These are phyloP conservation scores for Zygogramma bicolorata DNA, from an alignment of 2,888 invertebrate species.

Conservation along the genomic window DNA sequence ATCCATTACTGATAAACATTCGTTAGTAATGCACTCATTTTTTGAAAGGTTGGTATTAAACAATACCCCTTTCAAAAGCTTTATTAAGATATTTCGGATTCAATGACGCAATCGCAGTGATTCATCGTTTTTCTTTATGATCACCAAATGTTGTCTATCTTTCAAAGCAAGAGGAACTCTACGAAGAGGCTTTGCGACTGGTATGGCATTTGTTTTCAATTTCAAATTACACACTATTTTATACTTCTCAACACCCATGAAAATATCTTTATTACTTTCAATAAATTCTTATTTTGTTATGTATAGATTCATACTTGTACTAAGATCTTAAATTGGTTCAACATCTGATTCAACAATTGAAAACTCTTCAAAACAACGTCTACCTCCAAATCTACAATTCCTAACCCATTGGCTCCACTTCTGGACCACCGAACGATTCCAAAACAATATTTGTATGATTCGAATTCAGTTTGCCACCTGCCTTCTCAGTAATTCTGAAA, in stretches of 20 bases:
- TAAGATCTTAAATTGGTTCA: too few species aligned
- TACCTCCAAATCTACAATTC: too few species aligned
- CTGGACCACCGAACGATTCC: too few species aligned
- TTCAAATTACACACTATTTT: not conserved
- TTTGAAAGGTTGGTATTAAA: slow-evolving; percentile 24
- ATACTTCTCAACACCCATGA: slow-evolving; percentile 4
- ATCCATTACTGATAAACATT: slow-evolving; percentile 29
- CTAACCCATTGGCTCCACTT: too few species aligned
- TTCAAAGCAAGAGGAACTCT: not conserved
- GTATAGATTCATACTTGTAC: too few species aligned
- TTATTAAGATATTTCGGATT: not conserved
- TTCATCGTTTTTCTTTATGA: not conserved
- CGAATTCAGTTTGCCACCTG: too few species aligned
- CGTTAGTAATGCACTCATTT: slow-evolving; percentile 11
- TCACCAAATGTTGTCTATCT: too few species aligned
- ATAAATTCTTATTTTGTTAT: too few species aligned
- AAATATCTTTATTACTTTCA: slow-evolving; percentile 20
- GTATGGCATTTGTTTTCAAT: not conserved
- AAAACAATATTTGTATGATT: too few species aligned
- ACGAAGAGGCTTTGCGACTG: slow-evolving; percentile 7
- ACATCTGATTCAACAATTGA: too few species aligned
- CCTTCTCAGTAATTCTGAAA: too few species aligned
- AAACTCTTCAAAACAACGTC: too few species aligned
- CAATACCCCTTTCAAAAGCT: not conserved
- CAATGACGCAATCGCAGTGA: not conserved